Conservation (phyloP, 2,113 vertebrate genomes). For the Ranitomeya variabilis region DNA sequence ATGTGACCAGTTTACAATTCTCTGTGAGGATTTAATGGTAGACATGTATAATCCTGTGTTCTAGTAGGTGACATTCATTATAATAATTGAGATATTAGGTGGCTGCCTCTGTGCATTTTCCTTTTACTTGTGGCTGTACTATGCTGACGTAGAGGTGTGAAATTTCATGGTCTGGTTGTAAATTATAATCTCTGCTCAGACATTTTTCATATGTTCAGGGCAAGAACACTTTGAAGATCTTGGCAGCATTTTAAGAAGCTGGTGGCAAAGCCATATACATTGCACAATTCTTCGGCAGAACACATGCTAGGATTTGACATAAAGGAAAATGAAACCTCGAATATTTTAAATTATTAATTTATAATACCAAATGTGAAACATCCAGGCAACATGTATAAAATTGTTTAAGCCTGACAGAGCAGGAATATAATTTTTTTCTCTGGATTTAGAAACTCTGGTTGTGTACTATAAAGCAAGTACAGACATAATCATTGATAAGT, state of each 20-base stretch:
- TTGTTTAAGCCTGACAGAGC: neutral
- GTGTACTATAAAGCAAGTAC: neutral
- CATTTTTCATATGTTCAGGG: slow-evolving; percentile 64
- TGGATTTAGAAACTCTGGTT: neutral
- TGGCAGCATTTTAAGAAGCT: slow-evolving; percentile 59
- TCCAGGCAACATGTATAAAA: neutral
- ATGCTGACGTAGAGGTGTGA: slow-evolving; percentile 50
- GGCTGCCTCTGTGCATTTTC: slow-evolving; percentile 20
- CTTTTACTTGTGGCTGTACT: slow-evolving; percentile 31
- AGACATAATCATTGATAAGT: too few species aligned
- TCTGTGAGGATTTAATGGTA: neutral
- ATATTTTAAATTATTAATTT: slow-evolving; percentile 9
- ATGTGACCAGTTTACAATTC: neutral
- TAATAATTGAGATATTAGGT: slow-evolving; percentile 24
- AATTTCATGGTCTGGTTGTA: slow-evolving; percentile 59
- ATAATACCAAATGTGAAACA: slow-evolving; percentile 17
- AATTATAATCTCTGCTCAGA: slow-evolving; percentile 57
- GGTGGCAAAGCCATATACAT: slow-evolving; percentile 63
- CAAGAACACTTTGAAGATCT: slow-evolving; percentile 62
- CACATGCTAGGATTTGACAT: slow-evolving; percentile 59
- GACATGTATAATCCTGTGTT: slow-evolving; percentile 7
- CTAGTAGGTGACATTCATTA: slow-evolving; percentile 18
- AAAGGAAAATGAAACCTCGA: slow-evolving; percentile 29
- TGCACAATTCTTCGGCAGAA: slow-evolving; percentile 55
- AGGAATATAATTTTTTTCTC: neutral